phyloP scores from a whole-genome alignment of 2,888 invertebrate species.

The Mythimna loreyi region DNA sequence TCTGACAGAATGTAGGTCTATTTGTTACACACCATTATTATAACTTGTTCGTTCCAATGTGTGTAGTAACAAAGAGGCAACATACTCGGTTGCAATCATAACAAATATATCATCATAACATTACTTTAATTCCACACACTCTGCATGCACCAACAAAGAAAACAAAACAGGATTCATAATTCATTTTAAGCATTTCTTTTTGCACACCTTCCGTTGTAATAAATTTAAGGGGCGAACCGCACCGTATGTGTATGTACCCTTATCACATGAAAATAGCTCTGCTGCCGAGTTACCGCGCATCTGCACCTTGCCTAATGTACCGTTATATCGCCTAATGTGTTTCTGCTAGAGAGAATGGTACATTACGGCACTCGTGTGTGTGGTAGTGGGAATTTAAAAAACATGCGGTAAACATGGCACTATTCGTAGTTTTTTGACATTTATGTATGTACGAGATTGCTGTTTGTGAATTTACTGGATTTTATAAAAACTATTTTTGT shows the following conservation, averaged over 20 bases:
- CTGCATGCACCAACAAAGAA: slow-evolving; percentile 29
- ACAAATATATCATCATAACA: slow-evolving; percentile 12
- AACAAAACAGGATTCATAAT: slow-evolving; percentile 53
- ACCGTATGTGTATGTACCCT: slow-evolving; percentile 67
- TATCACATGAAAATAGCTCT: slow-evolving; percentile 70
- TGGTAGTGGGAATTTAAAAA: slow-evolving; percentile 28
- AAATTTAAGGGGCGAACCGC: slow-evolving; percentile 66
- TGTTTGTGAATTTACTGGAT: not conserved
- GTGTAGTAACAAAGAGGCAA: not conserved
- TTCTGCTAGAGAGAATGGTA: slow-evolving; percentile 61
- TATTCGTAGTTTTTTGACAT: slow-evolving; percentile 12
- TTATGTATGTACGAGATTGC: not conserved
- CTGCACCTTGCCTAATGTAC: slow-evolving; percentile 74
- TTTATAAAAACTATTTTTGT: too few relatives aligned
- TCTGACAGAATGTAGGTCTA: not conserved
- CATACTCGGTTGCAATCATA: not conserved
- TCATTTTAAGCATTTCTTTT: slow-evolving; percentile 57
- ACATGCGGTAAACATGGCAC: slow-evolving; percentile 2
- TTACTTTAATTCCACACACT: slow-evolving; percentile 13
- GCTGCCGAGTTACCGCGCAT: slow-evolving; percentile 65
- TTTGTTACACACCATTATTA: not conserved
- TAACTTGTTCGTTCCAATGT: not conserved
- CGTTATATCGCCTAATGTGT: slow-evolving; percentile 70
- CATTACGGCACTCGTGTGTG: slow-evolving; percentile 34
- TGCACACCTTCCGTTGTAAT: slow-evolving; percentile 59